Conservation (phyloP, 2,113 vertebrate species). For the Eolophus roseicapilla region DNA sequence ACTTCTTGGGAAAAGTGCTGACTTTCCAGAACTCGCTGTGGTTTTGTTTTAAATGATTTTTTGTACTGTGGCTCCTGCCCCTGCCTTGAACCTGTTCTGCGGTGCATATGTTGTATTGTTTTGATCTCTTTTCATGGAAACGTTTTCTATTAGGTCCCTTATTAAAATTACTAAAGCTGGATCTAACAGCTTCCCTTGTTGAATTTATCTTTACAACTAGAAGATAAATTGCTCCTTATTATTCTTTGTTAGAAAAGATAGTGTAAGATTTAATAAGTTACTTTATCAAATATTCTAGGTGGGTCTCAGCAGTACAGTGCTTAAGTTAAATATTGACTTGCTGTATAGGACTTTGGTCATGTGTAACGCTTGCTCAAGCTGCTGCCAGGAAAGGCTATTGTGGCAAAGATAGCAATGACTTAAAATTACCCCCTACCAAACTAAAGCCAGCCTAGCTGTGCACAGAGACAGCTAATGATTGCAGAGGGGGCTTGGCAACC, state of each 20-base stretch:
- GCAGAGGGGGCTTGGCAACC: neutral
- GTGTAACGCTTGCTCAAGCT: neutral
- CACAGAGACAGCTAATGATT: too few species aligned
- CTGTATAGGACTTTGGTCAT: conserved; percentile 23
- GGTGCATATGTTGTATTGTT: neutral
- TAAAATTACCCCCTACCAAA: neutral
- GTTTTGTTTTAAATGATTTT: neutral
- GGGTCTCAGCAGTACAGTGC: neutral
- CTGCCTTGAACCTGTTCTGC: neutral
- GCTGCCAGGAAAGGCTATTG: neutral
- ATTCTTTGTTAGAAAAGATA: neutral
- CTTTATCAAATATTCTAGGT: neutral
- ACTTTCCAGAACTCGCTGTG: neutral
- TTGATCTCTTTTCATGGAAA: neutral
- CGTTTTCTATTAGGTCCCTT: neutral
- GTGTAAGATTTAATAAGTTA: neutral
- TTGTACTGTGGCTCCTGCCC: neutral
- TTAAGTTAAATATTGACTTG: conserved; percentile 54
- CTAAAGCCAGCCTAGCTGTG: neutral
- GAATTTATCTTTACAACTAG: neutral
- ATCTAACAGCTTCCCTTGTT: neutral
- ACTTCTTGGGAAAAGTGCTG: neutral
- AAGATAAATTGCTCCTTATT: neutral
- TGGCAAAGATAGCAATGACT: neutral
- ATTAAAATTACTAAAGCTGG: neutral